Conservation (phyloP, 1,140 invertebrate species). For the Akabosia matsudoensis region DNA sequence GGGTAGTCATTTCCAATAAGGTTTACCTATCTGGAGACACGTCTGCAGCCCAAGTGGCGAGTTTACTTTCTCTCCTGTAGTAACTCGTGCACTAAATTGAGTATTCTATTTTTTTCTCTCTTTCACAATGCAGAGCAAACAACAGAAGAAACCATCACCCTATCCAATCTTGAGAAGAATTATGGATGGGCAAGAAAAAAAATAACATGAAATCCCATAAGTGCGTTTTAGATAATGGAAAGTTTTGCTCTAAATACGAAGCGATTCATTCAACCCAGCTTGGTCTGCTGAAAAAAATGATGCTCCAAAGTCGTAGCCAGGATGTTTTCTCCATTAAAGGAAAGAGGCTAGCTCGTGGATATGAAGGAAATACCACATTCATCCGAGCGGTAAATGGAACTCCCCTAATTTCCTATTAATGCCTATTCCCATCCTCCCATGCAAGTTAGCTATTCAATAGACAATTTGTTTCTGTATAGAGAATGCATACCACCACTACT, state of each 20-base stretch:
- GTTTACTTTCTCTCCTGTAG: no score
- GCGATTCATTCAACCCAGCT: background rate
- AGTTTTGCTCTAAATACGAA: background rate
- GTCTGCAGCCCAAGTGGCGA: no score
- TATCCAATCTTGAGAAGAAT: background rate
- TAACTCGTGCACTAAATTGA: background rate
- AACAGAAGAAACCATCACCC: no score
- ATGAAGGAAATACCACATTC: background rate
- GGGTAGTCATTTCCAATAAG: no score
- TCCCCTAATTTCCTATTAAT: background rate
- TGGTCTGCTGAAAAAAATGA: no score
- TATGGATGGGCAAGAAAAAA: background rate
- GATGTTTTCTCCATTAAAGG: background rate
- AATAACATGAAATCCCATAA: slow-evolving; percentile 8
- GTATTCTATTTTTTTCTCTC: no score
- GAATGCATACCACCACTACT: no score
- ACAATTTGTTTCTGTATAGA: no score
- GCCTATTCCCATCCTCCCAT: background rate
- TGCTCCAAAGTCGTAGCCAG: no score
- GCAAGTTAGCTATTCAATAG: no score
- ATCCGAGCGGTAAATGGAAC: background rate
- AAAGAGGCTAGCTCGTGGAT: background rate
- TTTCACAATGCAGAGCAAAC: no score
- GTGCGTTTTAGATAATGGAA: slow-evolving; percentile 7
- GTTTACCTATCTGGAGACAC: no score